Percentiles rank a stretch among this genome's conserved stretches.
Evolutionary conservation across 2,797 vertebrate genomes (phyloP).

Genomic region (Denticeps clupeoides): DNA sequence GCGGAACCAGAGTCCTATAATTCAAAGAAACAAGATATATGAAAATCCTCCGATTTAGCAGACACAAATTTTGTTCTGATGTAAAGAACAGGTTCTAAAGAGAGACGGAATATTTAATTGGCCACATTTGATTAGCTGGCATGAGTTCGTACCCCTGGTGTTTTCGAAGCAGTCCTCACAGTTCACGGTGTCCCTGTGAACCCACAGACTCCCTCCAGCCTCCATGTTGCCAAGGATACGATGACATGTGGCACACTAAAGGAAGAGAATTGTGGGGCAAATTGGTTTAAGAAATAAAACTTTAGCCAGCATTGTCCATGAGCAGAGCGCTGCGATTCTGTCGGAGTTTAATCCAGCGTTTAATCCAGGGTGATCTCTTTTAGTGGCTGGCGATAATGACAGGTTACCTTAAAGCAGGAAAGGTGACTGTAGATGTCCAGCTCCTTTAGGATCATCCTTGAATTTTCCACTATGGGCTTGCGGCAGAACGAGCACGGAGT

Average conservation of each 20-base stretch:
- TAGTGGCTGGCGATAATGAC: not conserved
- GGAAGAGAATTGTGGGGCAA: no score
- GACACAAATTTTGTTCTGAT: no score
- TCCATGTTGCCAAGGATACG: slow-evolving; percentile 15
- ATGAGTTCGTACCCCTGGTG: slow-evolving; percentile 11
- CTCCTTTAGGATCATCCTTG: slow-evolving; percentile 25
- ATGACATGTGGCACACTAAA: slow-evolving; percentile 16
- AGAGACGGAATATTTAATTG: no score
- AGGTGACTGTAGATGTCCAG: slow-evolving; percentile 24
- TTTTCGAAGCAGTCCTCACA: slow-evolving; percentile 17
- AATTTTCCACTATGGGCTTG: slow-evolving; percentile 13
- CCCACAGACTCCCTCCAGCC: slow-evolving; percentile 20
- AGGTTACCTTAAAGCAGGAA: slow-evolving; percentile 25
- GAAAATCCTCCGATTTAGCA: no score
- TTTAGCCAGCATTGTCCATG: no score
- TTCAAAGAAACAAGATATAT: no score
- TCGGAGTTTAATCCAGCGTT: no score
- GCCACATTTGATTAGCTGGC: no score
- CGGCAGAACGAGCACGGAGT: slow-evolving; percentile 21
- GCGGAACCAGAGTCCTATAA: no score
- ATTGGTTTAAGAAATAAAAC: not conserved
- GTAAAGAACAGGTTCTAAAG: not conserved
- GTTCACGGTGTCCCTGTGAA: slow-evolving; percentile 11
- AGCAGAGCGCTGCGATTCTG: no score
- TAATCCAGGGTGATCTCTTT: not conserved